Base-by-base conservation (phyloP, 2,797 vertebrate genomes). In the Sebastes diploproa region DNA sequence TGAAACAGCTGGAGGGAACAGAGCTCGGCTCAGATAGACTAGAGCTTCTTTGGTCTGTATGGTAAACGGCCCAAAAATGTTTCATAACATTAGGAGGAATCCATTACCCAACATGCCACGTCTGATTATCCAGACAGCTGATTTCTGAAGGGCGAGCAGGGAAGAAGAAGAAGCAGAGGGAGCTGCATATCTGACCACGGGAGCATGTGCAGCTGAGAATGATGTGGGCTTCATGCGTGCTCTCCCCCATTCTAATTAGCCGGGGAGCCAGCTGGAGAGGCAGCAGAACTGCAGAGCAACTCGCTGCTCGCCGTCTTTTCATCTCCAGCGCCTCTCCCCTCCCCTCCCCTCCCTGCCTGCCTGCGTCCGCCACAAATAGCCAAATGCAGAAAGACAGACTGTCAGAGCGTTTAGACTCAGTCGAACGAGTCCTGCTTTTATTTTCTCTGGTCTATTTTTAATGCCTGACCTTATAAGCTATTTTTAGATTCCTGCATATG, bases 371-470 rank as follows among this genome's bases (percentile, higher is more conserved):
- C 91, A 87, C 89, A 91, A 92, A 94, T 85, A 91, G 78, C 91
- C 89, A 88, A 89, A 94, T 91, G 90, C 86, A 91, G 88, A 87
- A 88, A 92, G 93, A 95, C 92, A 94, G 91, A 91, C 91, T 94
- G 94, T 95, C 94, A 95, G 78, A 91, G 90, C 89, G 81, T 92
- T 94, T 92, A 91, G 86, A 93, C 91, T 90, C 93, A 91, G 87
- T 76, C 72, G 66, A 89, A 89, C 84, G 69, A 91, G 77, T 78
- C 77, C 88, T 88, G 89, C 91, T 90, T 92, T 94, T 93, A 88
- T 93, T 94, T 90, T 66, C 86, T 66, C 84, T 36, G 71, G 77
- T 92, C 94, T 94, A 94, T 95, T 95, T 95, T 93, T 94, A 92
- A 89, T 74, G 78, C 67, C 75, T 86, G 90, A 90, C 86, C 87